Evolutionary conservation across 1,140 invertebrate species (phyloP).

Genomic region (Conus betulinus): DNA sequence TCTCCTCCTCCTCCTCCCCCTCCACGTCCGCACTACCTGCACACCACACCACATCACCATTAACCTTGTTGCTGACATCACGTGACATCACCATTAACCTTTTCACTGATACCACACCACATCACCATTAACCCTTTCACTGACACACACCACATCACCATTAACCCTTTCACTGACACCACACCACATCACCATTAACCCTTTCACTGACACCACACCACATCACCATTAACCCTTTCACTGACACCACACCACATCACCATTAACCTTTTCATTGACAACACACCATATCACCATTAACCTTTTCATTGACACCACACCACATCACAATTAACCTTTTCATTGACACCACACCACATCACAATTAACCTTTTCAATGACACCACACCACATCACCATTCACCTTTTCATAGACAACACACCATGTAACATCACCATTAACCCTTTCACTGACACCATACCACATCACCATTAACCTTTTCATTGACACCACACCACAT

Average conservation of each 20-base stretch:
- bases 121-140: not conserved
- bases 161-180: not conserved
- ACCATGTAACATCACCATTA: too few species aligned
- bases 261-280: not conserved
- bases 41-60: not conserved
- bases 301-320: too few species aligned
- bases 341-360: not conserved
- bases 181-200: not conserved
- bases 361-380: not conserved
- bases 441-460: too few species aligned
- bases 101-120: not conserved
- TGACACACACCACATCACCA: not conserved
- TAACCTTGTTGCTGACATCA: not conserved
- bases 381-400: not conserved
- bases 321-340: not conserved
- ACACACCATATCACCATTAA: not conserved
- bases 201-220: not conserved
- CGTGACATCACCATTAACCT: not conserved
- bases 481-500: too few species aligned
- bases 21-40: constrained; percentile 27
- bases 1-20: constrained; percentile 64
- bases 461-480: too few species aligned
- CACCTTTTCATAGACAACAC: not conserved
- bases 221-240: not conserved
- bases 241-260: not conserved